phyloP scores from a whole-genome alignment of 2,113 vertebrate species.

The Sinocyclocheilus rhinocerous region DNA sequence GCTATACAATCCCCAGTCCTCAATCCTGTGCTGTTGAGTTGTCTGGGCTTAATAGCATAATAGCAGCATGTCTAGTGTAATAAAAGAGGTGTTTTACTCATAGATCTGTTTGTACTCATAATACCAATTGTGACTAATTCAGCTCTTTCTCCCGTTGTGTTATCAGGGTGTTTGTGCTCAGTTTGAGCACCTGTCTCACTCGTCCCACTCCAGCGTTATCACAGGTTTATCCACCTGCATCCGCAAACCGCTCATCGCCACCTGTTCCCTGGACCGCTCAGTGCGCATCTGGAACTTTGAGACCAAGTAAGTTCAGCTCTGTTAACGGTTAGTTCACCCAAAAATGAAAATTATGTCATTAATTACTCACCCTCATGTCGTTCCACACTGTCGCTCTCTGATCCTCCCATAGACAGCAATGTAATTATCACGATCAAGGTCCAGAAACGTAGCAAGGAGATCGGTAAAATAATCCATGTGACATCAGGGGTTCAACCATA shows the following conservation, averaged over 20 bases:
- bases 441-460: too few species aligned
- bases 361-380: too few species aligned
- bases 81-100: not conserved
- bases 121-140: not conserved
- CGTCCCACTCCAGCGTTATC: slow-evolving; percentile 85
- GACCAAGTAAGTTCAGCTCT: slow-evolving; percentile 80
- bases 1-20: too few species aligned
- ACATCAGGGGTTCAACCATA: too few species aligned
- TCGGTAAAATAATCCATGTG: too few species aligned
- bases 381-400: too few species aligned
- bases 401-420: too few species aligned
- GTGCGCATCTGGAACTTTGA: slow-evolving; percentile 95
- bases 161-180: slow-evolving; percentile 77
- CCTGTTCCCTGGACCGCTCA: slow-evolving; percentile 89
- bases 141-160: not conserved
- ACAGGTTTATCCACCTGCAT: slow-evolving; percentile 87
- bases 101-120: not conserved
- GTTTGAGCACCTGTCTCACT: slow-evolving; percentile 84
- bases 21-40: too few species aligned
- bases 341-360: too few species aligned
- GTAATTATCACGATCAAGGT: too few species aligned
- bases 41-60: not conserved
- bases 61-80: not conserved
- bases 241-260: slow-evolving; percentile 89
- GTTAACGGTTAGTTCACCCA: not conserved